Evolutionary conservation across 2,113 vertebrate genomes (phyloP).

Genomic region (Mus spicilegus): DNA sequence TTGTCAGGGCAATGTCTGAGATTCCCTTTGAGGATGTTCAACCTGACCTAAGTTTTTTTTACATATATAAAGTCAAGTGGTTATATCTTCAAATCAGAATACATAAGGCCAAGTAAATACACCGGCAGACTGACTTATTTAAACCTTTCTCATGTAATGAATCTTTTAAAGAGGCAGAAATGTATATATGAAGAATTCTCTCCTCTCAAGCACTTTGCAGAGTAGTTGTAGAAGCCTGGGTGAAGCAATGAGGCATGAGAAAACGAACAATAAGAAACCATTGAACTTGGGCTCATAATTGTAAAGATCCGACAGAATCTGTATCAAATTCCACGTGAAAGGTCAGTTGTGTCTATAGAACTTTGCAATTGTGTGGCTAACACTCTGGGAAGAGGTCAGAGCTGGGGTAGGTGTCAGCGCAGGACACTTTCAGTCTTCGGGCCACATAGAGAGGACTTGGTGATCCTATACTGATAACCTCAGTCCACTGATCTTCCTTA

Average conservation of each 20-base stretch:
- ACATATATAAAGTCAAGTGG: not conserved
- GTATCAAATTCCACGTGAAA: not conserved
- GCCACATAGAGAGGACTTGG: not conserved
- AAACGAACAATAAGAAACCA: not conserved
- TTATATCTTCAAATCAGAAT: not conserved
- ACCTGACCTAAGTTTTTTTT: not conserved
- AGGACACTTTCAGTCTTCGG: not conserved
- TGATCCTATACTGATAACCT: not conserved
- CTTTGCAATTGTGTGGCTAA: not conserved
- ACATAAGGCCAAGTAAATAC: not conserved
- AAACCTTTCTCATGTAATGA: not conserved
- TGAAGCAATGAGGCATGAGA: not conserved
- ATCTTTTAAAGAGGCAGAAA: not conserved
- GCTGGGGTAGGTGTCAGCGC: not conserved
- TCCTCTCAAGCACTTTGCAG: not conserved
- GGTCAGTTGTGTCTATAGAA: not conserved
- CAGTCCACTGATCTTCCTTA: not conserved
- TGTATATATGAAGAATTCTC: not conserved
- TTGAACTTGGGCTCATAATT: not conserved
- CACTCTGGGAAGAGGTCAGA: constrained; percentile 8
- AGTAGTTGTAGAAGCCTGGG: not conserved
- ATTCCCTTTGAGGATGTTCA: not conserved
- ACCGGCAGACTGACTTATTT: not conserved
- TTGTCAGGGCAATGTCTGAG: not conserved
- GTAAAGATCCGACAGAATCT: not conserved